Base-by-base conservation (phyloP, 2,113 vertebrate species). In the Dinomys branickii region DNA sequence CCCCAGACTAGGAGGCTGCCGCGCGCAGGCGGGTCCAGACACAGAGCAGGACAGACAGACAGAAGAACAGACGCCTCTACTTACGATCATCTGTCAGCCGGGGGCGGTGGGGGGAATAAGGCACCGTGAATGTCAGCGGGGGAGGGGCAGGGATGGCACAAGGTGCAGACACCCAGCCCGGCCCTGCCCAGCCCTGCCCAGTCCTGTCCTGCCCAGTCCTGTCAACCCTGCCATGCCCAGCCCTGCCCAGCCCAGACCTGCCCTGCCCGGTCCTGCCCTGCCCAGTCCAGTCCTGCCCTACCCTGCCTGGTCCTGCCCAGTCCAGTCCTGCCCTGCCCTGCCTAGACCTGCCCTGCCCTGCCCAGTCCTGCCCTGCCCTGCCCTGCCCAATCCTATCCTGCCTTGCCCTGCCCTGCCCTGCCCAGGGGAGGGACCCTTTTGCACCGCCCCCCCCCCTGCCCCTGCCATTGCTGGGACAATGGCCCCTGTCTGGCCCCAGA, bases 21-120 rank as follows among this genome's bases (percentile, higher is more conserved):
- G 35, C 65, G 8, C 9, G 47, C 65, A n/a, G 96, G 83, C 61
- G 97, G 98, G 97, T 98, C 98, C 94, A 96, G 97, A 99, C 98
- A 99, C 97, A 99, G 98, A 99, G 99, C 98, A 13, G 44, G 98
- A 99, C 98, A 99, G 98, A 99, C 99, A 99, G 98, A 99, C 98
- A 99, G 98, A 99, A 99, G 99, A 98, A 99, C 99, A 99, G 99
- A 98, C 93, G 99, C 99, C 99, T 99, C 99, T 99, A 99, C 99
- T 99, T 99, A 99, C 99, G 99, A 99, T 99, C 99, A 99, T 99
- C 99, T 99, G 99, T 98, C 99, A 98, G 98, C 97, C 96, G 91
- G 81, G 67, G 93, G 95, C 94, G 95, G 75, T 7, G 30, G 94
- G 85, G 96, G 92, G 94, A 96, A 96, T 93, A 97, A 98, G 97